These are phyloP conservation scores for Columba guinea DNA, from an alignment of 2,797 vertebrate genomes.

Conservation along the genomic window DNA sequence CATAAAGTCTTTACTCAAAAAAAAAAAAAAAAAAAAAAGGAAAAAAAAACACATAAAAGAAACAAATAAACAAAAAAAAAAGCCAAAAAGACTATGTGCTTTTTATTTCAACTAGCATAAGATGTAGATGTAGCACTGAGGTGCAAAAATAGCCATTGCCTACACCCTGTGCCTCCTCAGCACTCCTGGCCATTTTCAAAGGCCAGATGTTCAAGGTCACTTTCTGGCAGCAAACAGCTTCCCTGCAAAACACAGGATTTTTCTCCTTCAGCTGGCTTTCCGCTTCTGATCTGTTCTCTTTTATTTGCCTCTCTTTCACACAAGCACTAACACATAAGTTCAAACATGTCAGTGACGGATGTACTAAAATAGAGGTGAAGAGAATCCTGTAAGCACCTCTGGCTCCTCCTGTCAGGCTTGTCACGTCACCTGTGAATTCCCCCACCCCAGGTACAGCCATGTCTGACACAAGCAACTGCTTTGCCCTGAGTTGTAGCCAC, in stretches of 20 bases:
- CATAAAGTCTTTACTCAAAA: not conserved
- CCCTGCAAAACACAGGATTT: not conserved
- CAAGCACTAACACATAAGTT: not conserved
- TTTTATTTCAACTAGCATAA: not conserved
- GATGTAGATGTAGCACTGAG: not conserved
- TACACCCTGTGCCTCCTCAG: not conserved
- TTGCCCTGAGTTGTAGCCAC: not conserved
- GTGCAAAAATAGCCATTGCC: not conserved
- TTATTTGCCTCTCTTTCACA: not conserved
- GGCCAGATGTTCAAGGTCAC: not conserved
- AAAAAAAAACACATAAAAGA: not conserved
- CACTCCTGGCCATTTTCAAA: not conserved
- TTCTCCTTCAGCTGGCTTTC: not conserved
- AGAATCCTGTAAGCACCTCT: constrained; percentile 6
- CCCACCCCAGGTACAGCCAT: not conserved
- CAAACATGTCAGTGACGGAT: not conserved
- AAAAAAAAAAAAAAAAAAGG: not conserved
- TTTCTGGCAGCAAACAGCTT: not conserved
- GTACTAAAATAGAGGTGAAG: constrained; percentile 42
- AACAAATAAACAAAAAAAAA: not conserved
- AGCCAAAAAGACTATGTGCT: not conserved
- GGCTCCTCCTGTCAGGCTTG: not conserved
- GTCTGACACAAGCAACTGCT: not conserved
- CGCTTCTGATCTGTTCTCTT: not conserved
- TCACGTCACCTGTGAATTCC: not conserved